These are phyloP conservation scores for Drosophila mojavensis DNA, from an alignment of 1,140 invertebrate species.

Conservation along the genomic window DNA sequence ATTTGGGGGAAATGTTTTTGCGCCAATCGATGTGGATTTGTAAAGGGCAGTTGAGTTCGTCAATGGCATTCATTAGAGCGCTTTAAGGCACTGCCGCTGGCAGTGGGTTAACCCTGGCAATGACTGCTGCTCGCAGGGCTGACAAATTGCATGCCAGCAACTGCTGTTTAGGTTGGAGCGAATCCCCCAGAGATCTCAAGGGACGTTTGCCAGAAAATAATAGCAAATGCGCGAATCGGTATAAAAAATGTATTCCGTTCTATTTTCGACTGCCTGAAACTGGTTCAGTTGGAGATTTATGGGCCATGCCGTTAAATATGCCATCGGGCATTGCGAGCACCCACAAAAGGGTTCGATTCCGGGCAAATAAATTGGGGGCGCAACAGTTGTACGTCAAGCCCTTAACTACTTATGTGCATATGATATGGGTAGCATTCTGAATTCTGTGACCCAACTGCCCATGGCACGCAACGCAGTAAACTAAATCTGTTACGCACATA, in stretches of 20 bases:
- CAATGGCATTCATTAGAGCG: conserved; percentile 71
- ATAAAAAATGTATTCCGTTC: conserved; percentile 78
- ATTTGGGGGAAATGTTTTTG: conserved; percentile 40
- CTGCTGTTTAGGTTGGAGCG: conserved; percentile 19
- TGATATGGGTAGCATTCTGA: conserved; percentile 9
- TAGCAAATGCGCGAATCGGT: conserved; percentile 43
- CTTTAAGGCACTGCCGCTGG: conserved; percentile 48
- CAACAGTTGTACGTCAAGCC: conserved; percentile 55
- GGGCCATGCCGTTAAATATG: conserved; percentile 60
- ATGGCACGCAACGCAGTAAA: not conserved
- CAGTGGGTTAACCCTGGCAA: conserved; percentile 31
- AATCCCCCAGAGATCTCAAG: conserved; percentile 51
- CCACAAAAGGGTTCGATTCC: conserved; percentile 59
- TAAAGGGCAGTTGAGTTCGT: conserved; percentile 51
- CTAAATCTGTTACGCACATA: conserved; percentile 3
- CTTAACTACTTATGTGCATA: conserved; percentile 15
- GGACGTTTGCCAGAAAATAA: conserved; percentile 33
- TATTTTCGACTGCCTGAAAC: conserved; percentile 61
- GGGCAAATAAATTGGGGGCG: conserved; percentile 38
- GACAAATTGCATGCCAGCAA: conserved; percentile 67
- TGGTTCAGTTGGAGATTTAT: conserved; percentile 66
- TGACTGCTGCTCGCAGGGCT: conserved; percentile 36
- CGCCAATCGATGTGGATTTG: conserved; percentile 52
- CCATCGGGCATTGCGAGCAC: conserved; percentile 32
- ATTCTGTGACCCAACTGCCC: not conserved